Base-by-base conservation (phyloP, 2,113 vertebrate genomes). In the Phrynocephalus versicolor region DNA sequence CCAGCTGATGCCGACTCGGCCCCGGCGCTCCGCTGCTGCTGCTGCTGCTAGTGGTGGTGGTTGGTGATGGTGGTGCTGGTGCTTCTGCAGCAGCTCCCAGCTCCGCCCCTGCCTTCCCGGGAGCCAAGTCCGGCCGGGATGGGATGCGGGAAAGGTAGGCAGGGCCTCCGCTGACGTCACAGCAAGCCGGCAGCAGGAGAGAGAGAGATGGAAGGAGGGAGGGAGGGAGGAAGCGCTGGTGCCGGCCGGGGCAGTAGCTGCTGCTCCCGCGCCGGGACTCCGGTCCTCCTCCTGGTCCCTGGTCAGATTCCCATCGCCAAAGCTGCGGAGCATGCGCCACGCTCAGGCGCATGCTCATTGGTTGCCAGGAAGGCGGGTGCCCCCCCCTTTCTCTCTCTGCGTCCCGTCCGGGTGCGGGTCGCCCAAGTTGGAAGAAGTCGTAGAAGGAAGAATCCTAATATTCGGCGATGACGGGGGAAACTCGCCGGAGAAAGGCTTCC, bases 1-100 rank as follows among this genome's bases (percentile, higher is more conserved):
- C 69, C 86, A 83, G 81, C 86, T 83, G 86, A 79, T 87, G 81
- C 55, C 65, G 81, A 58, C 81, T 82, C 86, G 39, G 81, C 74
- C 67, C 77, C n/a, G n/a, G n/a, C n/a, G n/a, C n/a, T n/a, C n/a
- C n/a, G n/a, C n/a, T n/a, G n/a, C n/a, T n/a, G n/a, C n/a, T n/a
- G n/a, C n/a, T n/a, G n/a, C n/a, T n/a, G n/a, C n/a, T n/a, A n/a
- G n/a, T n/a, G n/a, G n/a, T n/a, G n/a, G n/a, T n/a, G n/a, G n/a
- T n/a, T n/a, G n/a, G n/a, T n/a, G n/a, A n/a, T n/a, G n/a, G n/a
- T n/a, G n/a, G n/a, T n/a, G n/a, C n/a, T n/a, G n/a, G n/a, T n/a
- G n/a, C n/a, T n/a, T n/a, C n/a, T n/a, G n/a, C 25, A 12, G 0
- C 5, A 27, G 23, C 55, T 35, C 45, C 10, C 23, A 5, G 67